A percentile compares a stretch with the other conserved stretches of the same genome.
These are phyloP conservation scores for Luscinia megarhynchos DNA, from an alignment of 2,797 vertebrate genomes.

Conservation along the genomic window DNA sequence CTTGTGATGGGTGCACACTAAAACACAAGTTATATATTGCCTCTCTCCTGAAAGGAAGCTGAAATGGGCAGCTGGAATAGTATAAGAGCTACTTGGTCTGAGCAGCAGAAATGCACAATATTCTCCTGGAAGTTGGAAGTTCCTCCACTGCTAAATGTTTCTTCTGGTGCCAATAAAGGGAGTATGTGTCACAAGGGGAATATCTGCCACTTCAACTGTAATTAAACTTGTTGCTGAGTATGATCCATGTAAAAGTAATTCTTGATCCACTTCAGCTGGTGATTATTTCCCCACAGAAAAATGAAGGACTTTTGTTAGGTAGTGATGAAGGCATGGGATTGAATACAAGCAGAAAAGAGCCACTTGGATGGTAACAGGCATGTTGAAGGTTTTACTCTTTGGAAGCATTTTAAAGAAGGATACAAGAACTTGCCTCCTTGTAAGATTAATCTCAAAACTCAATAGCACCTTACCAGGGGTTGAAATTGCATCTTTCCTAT, in stretches of 20 bases:
- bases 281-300: slow-evolving; percentile 62
- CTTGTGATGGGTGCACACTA: neutral
- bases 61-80: neutral
- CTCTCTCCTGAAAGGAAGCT: neutral
- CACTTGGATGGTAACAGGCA: neutral
- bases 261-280: slow-evolving; percentile 47
- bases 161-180: neutral
- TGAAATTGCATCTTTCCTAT: neutral
- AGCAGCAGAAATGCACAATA: neutral
- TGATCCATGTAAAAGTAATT: slow-evolving; percentile 36
- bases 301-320: slow-evolving; percentile 30
- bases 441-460: neutral
- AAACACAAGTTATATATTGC: neutral
- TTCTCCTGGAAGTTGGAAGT: neutral
- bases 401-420: neutral
- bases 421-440: neutral
- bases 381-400: neutral
- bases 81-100: neutral
- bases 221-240: slow-evolving; percentile 61
- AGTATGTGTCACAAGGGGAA: slow-evolving; percentile 28
- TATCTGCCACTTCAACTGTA: slow-evolving; percentile 54
- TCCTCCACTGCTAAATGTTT: neutral
- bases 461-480: neutral
- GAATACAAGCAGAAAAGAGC: slow-evolving; percentile 5
- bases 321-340: neutral